Evolutionary conservation across 2,888 invertebrate species (phyloP).

Genomic region (Boloria selene): DNA sequence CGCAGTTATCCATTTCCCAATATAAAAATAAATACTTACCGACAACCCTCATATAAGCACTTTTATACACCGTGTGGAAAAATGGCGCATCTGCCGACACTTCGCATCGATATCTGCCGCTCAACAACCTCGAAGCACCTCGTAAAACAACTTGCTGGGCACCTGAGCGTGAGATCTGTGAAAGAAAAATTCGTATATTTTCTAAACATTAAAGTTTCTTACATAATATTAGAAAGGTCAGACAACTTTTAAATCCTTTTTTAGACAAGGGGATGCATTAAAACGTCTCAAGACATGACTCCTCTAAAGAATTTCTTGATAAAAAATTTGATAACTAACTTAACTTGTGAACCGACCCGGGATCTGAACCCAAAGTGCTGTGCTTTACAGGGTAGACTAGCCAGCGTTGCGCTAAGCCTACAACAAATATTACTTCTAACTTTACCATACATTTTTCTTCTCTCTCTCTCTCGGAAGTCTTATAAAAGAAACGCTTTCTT

Average conservation of each 20-base stretch:
- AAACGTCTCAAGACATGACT: too few species aligned
- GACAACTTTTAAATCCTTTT: too few species aligned
- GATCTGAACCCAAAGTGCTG: too few species aligned
- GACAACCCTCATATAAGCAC: slow-evolving; percentile 87
- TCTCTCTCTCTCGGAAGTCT: neutral
- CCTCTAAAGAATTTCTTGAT: too few species aligned
- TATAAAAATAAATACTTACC: slow-evolving; percentile 79
- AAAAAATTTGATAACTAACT: too few species aligned
- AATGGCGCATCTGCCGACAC: slow-evolving; percentile 89
- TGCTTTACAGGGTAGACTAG: too few species aligned
- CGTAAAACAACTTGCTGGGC: slow-evolving; percentile 86
- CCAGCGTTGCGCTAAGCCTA: too few species aligned
- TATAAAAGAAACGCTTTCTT: too few species aligned
- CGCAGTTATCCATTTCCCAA: neutral
- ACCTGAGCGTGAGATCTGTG: slow-evolving; percentile 84
- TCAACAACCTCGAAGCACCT: slow-evolving; percentile 84
- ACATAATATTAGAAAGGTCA: too few species aligned
- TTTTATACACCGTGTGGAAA: slow-evolving; percentile 86
- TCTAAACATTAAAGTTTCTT: neutral
- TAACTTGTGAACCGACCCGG: too few species aligned
- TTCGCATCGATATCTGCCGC: slow-evolving; percentile 88
- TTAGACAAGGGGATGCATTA: too few species aligned
- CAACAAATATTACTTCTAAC: too few species aligned
- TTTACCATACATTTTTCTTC: neutral
- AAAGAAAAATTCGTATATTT: slow-evolving; percentile 1